Percentiles rank a stretch among this genome's conserved stretches.
These are phyloP conservation scores for Herpailurus yagouaroundi DNA, from an alignment of 2,113 vertebrate species.

Conservation along the genomic window DNA sequence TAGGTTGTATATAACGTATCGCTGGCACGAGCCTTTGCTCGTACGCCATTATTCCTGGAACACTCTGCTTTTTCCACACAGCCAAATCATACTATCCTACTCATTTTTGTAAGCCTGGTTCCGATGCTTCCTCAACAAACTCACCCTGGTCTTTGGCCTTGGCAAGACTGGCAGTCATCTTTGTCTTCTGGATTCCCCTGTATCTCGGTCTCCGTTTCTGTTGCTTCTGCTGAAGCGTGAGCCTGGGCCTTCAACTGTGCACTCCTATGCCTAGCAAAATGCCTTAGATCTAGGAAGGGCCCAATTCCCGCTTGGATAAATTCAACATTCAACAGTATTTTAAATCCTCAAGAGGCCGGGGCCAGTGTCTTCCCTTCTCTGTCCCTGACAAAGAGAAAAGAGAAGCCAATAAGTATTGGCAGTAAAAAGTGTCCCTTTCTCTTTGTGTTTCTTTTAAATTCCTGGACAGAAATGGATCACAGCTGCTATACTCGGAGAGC, in stretches of 20 bases:
- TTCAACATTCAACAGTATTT: background rate
- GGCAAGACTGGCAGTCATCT: background rate
- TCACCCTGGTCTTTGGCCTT: background rate
- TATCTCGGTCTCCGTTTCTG: background rate
- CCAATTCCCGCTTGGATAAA: background rate
- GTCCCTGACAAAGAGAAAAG: background rate
- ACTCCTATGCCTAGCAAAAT: background rate
- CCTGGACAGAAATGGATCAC: background rate
- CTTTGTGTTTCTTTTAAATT: slow-evolving; percentile 36
- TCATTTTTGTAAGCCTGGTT: background rate
- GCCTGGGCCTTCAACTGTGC: background rate
- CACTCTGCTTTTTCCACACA: background rate
- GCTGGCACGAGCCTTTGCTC: background rate
- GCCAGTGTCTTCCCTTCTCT: background rate
- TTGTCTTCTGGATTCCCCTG: background rate
- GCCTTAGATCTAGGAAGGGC: background rate
- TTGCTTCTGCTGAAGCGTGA: background rate
- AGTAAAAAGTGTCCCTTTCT: background rate
- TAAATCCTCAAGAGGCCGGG: background rate
- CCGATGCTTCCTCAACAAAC: background rate
- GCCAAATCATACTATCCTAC: background rate
- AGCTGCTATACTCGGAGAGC: slow-evolving; percentile 48
- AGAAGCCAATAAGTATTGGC: background rate
- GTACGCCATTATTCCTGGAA: rapidly evolving
- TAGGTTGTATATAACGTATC: background rate